Percentiles rank a stretch among this genome's conserved stretches.
Evolutionary conservation across 2,113 vertebrate species (phyloP).

Genomic region (Cynopterus brachyotis): DNA sequence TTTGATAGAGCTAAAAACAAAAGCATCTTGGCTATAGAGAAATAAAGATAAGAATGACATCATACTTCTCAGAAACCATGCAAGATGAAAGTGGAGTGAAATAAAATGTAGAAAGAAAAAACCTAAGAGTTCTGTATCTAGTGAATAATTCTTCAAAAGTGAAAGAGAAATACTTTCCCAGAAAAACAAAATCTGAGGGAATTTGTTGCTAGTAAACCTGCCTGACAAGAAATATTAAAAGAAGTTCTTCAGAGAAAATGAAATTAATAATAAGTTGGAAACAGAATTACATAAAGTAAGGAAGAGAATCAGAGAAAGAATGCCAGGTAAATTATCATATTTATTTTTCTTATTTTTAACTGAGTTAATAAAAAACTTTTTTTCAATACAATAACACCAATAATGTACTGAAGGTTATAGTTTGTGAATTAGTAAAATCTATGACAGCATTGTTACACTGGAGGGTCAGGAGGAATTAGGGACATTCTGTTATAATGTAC

Average conservation of each 20-base stretch:
- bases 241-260: not conserved
- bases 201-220: no score
- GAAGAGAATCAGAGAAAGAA: not conserved
- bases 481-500: not conserved
- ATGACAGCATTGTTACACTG: not conserved
- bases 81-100: not conserved
- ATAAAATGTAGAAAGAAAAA: not conserved
- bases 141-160: not conserved
- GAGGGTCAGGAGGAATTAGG: not conserved
- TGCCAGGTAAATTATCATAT: not conserved
- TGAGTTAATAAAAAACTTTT: not conserved
- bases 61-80: not conserved
- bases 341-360: not conserved
- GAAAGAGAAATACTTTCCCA: not conserved
- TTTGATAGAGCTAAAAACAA: not conserved
- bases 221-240: no score
- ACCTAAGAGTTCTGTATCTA: not conserved
- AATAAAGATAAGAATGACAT: not conserved
- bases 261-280: not conserved
- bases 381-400: not conserved
- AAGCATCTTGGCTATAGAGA: not conserved
- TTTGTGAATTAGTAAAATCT: not conserved
- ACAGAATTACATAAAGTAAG: not conserved
- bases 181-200: not conserved
- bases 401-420: not conserved